Evolutionary conservation across 2,113 vertebrate species (phyloP), one percentile per base, ranked within the genome.

Genomic region (Poeciliopsis turrubarensis): DNA sequence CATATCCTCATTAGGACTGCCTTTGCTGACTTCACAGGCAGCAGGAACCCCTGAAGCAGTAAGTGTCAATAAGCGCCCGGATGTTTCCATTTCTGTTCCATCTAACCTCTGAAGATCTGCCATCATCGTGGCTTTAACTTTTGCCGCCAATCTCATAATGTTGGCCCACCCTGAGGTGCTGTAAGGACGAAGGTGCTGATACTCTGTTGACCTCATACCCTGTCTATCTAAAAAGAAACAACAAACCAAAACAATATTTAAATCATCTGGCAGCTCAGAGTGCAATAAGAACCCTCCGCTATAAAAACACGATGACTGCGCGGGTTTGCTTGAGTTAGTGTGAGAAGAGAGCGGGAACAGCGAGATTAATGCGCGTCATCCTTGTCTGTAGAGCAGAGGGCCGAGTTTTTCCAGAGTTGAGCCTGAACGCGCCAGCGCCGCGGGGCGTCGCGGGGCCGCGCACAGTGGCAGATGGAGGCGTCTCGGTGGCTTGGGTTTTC

Each of bases 371-470:
- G 81, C 81, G 84, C 84, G 79, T 84, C 77, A n/a, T 86, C 79
- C 78, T 73, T n/a, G 86, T 78, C 72, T 76, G 82, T 41, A 57
- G 25, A 64, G 74, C 68, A 79, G 68, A 89, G 79, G 89, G 84
- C 79, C 77, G 44, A 73, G 81, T 80, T 77, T 77, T 29, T 91
- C 84, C 81, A 85, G 82, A 86, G 85, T 81, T 85, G 75, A 80
- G 37, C 63, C 64, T 82, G 78, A 84, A 87, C 85, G 75, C 12
- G 47, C 85, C 79, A 93, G 86, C 91, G 89, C 86, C 90, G 87
- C 83, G 81, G 77, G 70, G 80, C 57, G 11, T 67, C 78, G 34
- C 69, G 65, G 68, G 87, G n/a, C n/a, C 67, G 82, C 75, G 81
- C 73, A 77, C 60, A 41, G 73, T 73, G 79, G 80, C 77, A 84